Evolutionary conservation across 2,113 vertebrate genomes (phyloP).

Genomic region (Hippopotamus amphibius): DNA sequence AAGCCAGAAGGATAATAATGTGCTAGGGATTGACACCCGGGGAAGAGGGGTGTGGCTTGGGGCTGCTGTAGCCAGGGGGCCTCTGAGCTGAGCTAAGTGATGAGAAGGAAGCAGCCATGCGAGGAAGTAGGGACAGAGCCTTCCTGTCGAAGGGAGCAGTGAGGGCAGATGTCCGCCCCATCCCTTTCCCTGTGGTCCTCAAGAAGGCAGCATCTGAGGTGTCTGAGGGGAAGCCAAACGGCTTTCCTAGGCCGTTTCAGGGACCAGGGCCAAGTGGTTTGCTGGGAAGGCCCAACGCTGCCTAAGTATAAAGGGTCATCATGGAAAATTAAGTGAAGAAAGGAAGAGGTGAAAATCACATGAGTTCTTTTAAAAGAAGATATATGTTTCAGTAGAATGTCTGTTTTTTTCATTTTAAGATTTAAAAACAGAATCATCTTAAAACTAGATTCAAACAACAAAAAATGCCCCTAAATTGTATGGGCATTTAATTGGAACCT

Average conservation of each 20-base stretch:
- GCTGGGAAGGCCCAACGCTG: not conserved
- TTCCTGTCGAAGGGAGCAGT: not conserved
- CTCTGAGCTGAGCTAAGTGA: not conserved
- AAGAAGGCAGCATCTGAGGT: not conserved
- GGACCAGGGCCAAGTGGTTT: not conserved
- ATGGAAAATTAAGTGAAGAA: not conserved
- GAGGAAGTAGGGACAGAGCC: not conserved
- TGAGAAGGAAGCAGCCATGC: not conserved
- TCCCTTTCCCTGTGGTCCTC: not conserved
- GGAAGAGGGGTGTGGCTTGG: not conserved
- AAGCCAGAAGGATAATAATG: not conserved
- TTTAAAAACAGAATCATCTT: not conserved
- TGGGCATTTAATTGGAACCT: not conserved
- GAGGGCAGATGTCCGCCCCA: not conserved
- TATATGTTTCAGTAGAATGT: not conserved
- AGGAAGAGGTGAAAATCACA: not conserved
- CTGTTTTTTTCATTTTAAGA: not conserved
- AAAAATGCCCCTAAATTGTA: not conserved
- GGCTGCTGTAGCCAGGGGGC: rapidly evolving
- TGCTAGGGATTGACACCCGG: not conserved
- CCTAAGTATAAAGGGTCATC: not conserved
- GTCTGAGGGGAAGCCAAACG: too few relatives aligned
- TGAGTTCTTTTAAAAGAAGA: not conserved
- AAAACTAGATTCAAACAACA: not conserved
- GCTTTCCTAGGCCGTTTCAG: not conserved